Evolutionary conservation across 1,140 invertebrate species (phyloP), one percentile per base, ranked within the genome.

Genomic region (Heliothis virescens): DNA sequence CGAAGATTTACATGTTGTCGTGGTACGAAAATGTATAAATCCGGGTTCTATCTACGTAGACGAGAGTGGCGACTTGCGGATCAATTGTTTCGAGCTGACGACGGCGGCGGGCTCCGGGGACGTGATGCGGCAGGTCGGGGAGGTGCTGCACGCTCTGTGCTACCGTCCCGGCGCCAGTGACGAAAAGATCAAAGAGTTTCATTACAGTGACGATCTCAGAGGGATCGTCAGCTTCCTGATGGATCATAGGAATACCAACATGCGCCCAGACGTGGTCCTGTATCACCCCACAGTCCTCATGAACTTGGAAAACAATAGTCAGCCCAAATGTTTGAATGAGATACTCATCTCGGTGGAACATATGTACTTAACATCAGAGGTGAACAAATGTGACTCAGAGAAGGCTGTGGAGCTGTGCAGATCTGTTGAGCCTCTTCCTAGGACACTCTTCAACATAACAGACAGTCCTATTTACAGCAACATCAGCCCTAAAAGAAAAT

Each of bases 251-350:
- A 90, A 89, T 50, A 71, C 82, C 7, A 86, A 84, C 47, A 80
- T 95, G 18, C 89, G 89, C 12, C 90, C 93, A 7, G 91, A 95
- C 47, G 90, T 94, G 0, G 85, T 95, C 7, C 84, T 95, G 10
- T 92, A 94, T 73, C 94, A 95, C 81, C 95, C 95, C 10, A 95
- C 93, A 47, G 90, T 95, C 3, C 86, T 95, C 41, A 83, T 90
- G 21, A 92, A 95, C 82, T 81, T 92, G 7, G 92, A 92, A 67
- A 74, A 79, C 13, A 80, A 87, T n/a, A 73, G 79, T 57, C 80
- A 73, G 21, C 89, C 84, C 9, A 88, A 85, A 79, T 76, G 83
- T 72, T 83, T 92, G 26, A 75, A 79, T 78, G 88, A 93, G 12
- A 89, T 94, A 74, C 79, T 94, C 50, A 62, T 92, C 5, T 82